These are phyloP conservation scores for Corythaixoides concolor DNA, from an alignment of 2,113 vertebrate genomes.

Conservation along the genomic window DNA sequence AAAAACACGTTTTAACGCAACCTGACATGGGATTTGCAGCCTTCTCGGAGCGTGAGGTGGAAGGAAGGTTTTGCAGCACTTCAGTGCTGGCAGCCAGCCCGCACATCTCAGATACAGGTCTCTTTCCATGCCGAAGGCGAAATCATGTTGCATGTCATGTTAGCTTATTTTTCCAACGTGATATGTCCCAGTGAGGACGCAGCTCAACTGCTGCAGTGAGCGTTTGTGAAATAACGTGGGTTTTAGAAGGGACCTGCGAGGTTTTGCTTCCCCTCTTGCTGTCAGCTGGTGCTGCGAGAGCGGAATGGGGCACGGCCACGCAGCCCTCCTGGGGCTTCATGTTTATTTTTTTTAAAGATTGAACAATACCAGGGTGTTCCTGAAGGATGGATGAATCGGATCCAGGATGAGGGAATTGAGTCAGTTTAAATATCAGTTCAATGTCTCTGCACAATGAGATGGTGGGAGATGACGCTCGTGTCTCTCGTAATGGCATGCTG, in stretches of 20 bases:
- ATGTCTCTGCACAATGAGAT: neutral
- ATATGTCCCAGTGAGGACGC: neutral
- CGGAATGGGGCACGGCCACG: fast-evolving
- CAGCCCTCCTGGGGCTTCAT: fast-evolving
- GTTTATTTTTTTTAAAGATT: neutral
- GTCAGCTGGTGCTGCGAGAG: neutral
- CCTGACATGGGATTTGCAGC: neutral
- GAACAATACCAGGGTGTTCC: neutral
- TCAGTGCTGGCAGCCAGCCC: neutral
- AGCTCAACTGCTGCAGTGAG: neutral
- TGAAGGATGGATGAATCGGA: neutral
- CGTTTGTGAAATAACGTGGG: neutral
- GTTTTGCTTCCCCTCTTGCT: neutral
- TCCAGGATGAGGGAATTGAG: neutral
- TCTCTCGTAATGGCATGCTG: fast-evolving
- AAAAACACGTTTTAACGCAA: neutral
- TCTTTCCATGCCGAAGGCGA: neutral
- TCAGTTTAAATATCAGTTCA: neutral
- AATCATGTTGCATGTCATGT: neutral
- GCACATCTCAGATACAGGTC: neutral
- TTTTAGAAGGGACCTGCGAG: neutral
- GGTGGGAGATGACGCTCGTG: neutral
- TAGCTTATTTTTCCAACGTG: neutral
- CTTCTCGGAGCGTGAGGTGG: neutral
- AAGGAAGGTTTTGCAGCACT: neutral